Evolutionary conservation across 2,113 vertebrate species (phyloP).

Genomic region (Apodemus sylvaticus): DNA sequence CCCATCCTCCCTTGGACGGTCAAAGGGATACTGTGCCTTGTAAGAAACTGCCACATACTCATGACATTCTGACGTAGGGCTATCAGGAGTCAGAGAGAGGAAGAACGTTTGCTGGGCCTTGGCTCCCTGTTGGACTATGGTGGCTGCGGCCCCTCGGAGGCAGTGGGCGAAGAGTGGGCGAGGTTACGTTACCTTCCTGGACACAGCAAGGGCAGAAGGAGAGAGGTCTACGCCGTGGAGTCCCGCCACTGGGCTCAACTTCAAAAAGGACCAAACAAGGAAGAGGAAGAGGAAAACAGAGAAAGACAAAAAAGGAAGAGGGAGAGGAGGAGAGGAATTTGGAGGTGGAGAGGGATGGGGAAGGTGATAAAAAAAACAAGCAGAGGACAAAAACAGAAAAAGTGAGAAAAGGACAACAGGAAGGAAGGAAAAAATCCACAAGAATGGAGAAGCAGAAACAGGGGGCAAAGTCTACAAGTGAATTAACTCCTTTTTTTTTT

Average conservation of each 20-base stretch:
- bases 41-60: conserved; percentile 77
- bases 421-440: conserved; percentile 83
- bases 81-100: conserved; percentile 66
- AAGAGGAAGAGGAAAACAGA: conserved; percentile 70
- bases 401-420: conserved; percentile 85
- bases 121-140: conserved; percentile 70
- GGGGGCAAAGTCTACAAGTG: conserved; percentile 85
- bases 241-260: conserved; percentile 98
- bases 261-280: conserved; percentile 88
- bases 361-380: conserved; percentile 87
- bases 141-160: conserved; percentile 84
- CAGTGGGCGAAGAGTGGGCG: conserved; percentile 72
- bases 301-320: background rate
- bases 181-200: conserved; percentile 98
- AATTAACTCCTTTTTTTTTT: conserved; percentile 77
- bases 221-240: conserved; percentile 97
- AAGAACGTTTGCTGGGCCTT: conserved; percentile 52
- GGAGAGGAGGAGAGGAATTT: conserved; percentile 82
- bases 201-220: conserved; percentile 99
- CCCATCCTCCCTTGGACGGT: conserved; percentile 70
- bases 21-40: conserved; percentile 86
- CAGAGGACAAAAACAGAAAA: conserved; percentile 86
- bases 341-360: conserved; percentile 84
- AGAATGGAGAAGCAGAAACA: conserved; percentile 88
- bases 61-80: conserved; percentile 73